These are phyloP conservation scores for Cinclus mexicanus DNA, from an alignment of 2,113 vertebrate species.

Conservation along the genomic window DNA sequence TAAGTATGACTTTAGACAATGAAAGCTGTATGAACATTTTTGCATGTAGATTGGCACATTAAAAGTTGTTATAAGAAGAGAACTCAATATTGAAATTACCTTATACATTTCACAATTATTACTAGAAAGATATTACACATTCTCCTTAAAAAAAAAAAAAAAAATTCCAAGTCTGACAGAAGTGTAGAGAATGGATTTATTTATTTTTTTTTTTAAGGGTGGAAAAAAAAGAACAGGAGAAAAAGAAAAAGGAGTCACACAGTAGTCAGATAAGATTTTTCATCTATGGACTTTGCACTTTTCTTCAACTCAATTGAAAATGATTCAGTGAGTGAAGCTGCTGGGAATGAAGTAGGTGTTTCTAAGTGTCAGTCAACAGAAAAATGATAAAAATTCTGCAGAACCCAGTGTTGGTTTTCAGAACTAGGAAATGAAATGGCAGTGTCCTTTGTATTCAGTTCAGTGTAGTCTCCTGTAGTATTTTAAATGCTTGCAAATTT, in stretches of 20 bases:
- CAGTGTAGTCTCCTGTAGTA: background rate
- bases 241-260: background rate
- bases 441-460: background rate
- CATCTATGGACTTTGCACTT: background rate
- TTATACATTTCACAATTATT: background rate
- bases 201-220: fast-evolving
- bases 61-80: background rate
- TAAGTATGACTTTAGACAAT: background rate
- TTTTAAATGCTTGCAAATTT: background rate
- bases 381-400: constrained; percentile 6
- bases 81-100: background rate
- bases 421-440: background rate
- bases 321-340: background rate
- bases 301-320: background rate
- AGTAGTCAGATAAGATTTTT: background rate
- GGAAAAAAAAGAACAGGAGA: background rate
- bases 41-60: background rate
- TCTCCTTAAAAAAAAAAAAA: background rate
- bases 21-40: background rate
- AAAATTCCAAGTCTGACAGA: background rate
- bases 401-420: background rate
- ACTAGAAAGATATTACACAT: background rate
- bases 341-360: constrained; percentile 25
- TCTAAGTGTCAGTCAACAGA: constrained; percentile 34
- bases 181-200: background rate